Evolutionary conservation across 2,113 vertebrate genomes (phyloP), one percentile per base, ranked within the genome.

Genomic region (Nothocercus julius): DNA sequence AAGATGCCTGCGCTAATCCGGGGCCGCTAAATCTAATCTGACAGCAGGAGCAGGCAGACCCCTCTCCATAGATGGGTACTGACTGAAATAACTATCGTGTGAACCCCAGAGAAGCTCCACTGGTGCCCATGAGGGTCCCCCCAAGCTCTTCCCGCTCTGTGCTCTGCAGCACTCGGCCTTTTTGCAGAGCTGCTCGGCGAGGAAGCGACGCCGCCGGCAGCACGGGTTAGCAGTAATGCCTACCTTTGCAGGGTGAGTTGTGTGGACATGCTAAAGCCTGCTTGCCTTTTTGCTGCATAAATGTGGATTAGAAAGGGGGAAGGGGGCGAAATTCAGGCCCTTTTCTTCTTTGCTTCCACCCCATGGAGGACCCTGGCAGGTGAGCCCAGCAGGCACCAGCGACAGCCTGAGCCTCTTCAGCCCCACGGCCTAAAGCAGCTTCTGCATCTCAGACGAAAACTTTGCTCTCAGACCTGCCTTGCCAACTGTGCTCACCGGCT

Each of bases 321-420:
- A 3, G 4, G 25, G 3, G 18, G 11, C 34, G 61, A 64, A 56
- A 54, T 2, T 5, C 74, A 81, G 56, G 9, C 28, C 1, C 32
- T 63, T 81, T 8, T 16, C 17, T 9, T 25, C 1, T 34, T 9
- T 47, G 16, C 40, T 59, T 61, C 16, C 30, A 2, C 53, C 12
- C 7, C 15, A 5, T 47, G 27, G 9, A n/a, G 13, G 49, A 30
- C 30, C 9, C 28, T 24, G 40, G 75, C 17, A 45, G 49, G 49
- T 49, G 49, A 49, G 49, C 49, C 95, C 95, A 73, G 92, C 30
- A 96, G 94, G 61, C 94, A 94, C 92, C 96, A 94, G 8, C 40
- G 74, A 54, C 66, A 45, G 44, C 58, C 66, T 24, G 38, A 70
- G 38, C 38, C 47, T 74, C 21, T 13, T n/a, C 12, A 20, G 42